Evolutionary conservation across 2,888 invertebrate species (phyloP).

Genomic region (Epirrita christyi): DNA sequence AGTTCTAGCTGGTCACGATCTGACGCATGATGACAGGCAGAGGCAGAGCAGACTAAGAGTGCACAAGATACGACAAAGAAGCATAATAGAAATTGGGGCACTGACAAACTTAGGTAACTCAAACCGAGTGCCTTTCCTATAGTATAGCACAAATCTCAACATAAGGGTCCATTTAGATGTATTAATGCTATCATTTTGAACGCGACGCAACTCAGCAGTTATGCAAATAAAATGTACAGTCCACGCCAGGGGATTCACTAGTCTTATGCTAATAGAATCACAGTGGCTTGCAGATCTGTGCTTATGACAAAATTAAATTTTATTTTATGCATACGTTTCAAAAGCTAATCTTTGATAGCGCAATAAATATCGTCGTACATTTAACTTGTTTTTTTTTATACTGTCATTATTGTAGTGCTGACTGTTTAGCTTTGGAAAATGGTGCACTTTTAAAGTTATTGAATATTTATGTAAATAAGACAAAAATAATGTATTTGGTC

Average conservation of each 20-base stretch:
- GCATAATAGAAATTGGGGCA: not conserved
- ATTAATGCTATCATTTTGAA: constrained; percentile 29
- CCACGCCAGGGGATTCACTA: constrained; percentile 52
- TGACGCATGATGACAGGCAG: too few relatives aligned
- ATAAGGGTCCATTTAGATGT: constrained; percentile 18
- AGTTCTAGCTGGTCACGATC: too few relatives aligned
- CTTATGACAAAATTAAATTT: constrained; percentile 25
- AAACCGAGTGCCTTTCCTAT: not conserved
- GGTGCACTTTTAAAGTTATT: too few relatives aligned
- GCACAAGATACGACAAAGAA: too few relatives aligned
- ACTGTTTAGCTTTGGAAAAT: too few relatives aligned
- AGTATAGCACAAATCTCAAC: constrained; percentile 17
- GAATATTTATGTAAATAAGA: too few relatives aligned
- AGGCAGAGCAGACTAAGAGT: too few relatives aligned
- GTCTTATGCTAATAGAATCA: constrained; percentile 59
- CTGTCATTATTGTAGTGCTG: too few relatives aligned
- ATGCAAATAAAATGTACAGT: constrained; percentile 59
- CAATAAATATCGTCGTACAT: too few relatives aligned
- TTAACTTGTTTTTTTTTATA: too few relatives aligned
- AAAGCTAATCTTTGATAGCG: too few relatives aligned
- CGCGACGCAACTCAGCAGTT: constrained; percentile 41
- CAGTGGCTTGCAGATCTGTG: constrained; percentile 37
- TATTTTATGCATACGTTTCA: constrained; percentile 1
- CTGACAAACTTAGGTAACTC: constrained; percentile 5
- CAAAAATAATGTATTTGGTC: too few relatives aligned